Conservation (phyloP, 2,888 invertebrate genomes). For the Julus scanicus region DNA sequence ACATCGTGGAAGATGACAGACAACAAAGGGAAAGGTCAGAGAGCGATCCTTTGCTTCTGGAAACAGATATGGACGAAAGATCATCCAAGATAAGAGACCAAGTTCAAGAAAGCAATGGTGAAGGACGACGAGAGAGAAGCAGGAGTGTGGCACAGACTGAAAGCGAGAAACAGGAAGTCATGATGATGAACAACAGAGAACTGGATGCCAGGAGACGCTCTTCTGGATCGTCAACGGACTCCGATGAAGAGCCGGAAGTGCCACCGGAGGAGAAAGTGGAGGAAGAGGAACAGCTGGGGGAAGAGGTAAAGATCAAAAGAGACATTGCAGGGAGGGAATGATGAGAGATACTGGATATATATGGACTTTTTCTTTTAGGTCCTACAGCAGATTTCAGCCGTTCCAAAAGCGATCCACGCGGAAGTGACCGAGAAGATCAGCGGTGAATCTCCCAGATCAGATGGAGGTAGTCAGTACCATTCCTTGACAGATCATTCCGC, state of each 20-base stretch:
- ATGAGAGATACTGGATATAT: no score
- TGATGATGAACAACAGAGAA: background rate
- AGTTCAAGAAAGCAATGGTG: background rate
- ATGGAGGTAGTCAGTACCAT: conserved; percentile 57
- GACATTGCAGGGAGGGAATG: no score
- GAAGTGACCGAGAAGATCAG: conserved; percentile 50
- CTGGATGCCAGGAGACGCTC: background rate
- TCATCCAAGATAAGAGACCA: background rate
- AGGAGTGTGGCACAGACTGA: conserved; percentile 44
- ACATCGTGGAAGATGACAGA: background rate
- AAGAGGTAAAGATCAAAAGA: background rate
- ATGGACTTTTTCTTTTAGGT: background rate
- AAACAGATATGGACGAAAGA: conserved; percentile 50
- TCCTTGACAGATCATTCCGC: conserved; percentile 58
- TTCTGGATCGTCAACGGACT: background rate
- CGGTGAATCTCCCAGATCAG: background rate
- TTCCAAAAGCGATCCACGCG: background rate
- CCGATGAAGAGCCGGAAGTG: background rate
- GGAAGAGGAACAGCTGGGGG: background rate
- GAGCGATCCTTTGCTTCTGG: conserved; percentile 54
- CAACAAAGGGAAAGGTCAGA: conserved; percentile 51
- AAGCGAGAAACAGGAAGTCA: background rate
- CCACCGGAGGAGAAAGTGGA: background rate
- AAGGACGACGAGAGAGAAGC: conserved; percentile 19
- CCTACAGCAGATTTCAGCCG: background rate